Evolutionary conservation across 2,113 vertebrate genomes (phyloP).

Genomic region (Elanoides forficatus): DNA sequence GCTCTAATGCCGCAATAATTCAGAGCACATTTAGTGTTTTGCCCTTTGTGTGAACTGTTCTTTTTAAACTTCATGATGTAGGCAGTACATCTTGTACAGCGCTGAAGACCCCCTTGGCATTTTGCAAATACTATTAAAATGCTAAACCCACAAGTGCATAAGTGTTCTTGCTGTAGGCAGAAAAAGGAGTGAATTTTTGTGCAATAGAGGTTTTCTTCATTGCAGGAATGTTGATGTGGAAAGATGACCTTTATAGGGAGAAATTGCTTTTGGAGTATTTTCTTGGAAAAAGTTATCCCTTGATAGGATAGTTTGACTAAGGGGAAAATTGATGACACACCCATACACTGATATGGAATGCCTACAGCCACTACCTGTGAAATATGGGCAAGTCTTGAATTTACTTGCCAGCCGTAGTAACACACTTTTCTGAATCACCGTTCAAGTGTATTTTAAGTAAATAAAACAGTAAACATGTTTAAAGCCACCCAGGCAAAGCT

Average conservation of each 20-base stretch:
- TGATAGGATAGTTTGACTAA: not conserved
- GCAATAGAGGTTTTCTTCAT: not conserved
- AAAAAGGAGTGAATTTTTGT: not conserved
- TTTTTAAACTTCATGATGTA: not conserved
- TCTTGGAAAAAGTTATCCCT: not conserved
- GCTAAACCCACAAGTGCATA: not conserved
- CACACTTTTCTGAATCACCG: not conserved
- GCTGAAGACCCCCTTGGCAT: not conserved
- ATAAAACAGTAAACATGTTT: not conserved
- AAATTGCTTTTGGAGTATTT: not conserved
- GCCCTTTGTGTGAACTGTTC: slow-evolving; percentile 8
- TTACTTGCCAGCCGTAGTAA: not conserved
- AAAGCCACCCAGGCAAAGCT: not conserved
- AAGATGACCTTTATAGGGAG: not conserved
- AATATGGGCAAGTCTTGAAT: not conserved
- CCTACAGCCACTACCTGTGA: not conserved
- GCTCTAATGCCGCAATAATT: not conserved
- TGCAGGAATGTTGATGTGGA: not conserved
- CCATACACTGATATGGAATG: not conserved
- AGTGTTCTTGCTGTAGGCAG: not conserved
- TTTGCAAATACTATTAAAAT: not conserved
- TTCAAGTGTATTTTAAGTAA: not conserved
- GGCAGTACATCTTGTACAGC: not conserved
- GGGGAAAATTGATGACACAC: not conserved
- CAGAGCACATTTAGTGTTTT: not conserved